These are phyloP conservation scores for Lanistes nyassanus DNA, from an alignment of 1,140 invertebrate species.

Conservation along the genomic window DNA sequence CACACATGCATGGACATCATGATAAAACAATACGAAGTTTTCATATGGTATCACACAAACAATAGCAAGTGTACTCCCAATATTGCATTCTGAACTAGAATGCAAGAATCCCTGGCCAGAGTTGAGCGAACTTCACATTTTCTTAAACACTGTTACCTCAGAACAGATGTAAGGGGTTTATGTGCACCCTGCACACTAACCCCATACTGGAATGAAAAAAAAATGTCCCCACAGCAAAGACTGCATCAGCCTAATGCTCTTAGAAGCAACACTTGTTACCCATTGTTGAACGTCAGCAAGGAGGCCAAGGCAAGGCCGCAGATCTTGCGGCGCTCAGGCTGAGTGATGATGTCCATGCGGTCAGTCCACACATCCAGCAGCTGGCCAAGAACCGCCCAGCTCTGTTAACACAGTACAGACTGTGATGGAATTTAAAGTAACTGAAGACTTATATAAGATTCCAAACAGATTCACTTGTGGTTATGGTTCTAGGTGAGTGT, in stretches of 20 bases:
- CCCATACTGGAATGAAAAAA: background rate
- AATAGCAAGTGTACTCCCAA: background rate
- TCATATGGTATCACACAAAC: background rate
- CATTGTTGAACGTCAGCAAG: conserved; percentile 69
- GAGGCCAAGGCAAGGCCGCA: conserved; percentile 84
- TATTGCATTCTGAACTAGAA: background rate
- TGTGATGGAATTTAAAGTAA: no score
- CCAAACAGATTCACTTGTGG: no score
- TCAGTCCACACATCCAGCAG: conserved; percentile 83
- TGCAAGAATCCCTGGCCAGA: no score
- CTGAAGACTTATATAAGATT: no score
- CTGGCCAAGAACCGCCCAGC: conserved; percentile 73
- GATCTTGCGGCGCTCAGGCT: conserved; percentile 84
- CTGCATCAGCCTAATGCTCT: background rate
- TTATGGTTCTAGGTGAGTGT: no score
- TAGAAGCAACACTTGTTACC: conserved; percentile 45
- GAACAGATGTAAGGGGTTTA: background rate
- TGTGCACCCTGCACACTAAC: background rate
- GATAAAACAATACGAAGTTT: background rate
- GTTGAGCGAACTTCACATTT: background rate
- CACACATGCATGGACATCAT: conserved; percentile 23
- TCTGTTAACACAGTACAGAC: conserved; percentile 72
- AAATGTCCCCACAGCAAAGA: background rate
- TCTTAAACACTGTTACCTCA: background rate
- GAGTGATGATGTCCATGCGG: conserved; percentile 80